Evolutionary conservation across 2,888 invertebrate genomes (phyloP).

Genomic region (Zhengitettix transpicula): DNA sequence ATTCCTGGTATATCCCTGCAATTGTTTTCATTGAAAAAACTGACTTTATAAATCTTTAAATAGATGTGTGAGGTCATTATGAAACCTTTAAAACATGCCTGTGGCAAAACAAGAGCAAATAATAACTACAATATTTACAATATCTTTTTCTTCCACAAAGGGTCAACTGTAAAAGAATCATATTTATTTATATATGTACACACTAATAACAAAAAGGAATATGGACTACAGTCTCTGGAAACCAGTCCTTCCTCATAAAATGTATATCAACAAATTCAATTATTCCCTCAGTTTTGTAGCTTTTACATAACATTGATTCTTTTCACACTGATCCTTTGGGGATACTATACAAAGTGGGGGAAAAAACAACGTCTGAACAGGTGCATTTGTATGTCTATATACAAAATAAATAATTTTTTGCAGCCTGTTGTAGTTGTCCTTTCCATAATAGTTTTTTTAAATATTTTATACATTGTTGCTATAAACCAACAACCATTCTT

Average conservation of each 20-base stretch:
- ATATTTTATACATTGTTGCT: conserved; percentile 2
- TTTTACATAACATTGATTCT: neutral
- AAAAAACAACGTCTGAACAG: conserved; percentile 9
- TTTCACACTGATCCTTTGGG: conserved; percentile 4
- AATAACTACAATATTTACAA: conserved; percentile 2
- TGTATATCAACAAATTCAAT: conserved; percentile 10
- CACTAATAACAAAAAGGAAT: conserved; percentile 13
- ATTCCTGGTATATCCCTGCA: conserved; percentile 13
- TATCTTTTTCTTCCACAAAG: conserved; percentile 11
- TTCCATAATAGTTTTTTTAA: neutral
- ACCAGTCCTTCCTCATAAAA: conserved; percentile 10
- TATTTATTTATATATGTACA: conserved; percentile 7
- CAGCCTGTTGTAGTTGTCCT: conserved; percentile 3
- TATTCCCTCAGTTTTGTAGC: neutral
- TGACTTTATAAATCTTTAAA: too few species aligned
- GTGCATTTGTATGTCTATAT: conserved; percentile 10
- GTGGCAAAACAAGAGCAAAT: conserved; percentile 6
- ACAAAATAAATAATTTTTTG: conserved; percentile 13
- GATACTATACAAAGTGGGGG: conserved; percentile 3
- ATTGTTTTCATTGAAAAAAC: conserved; percentile 6
- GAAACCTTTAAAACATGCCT: conserved; percentile 1
- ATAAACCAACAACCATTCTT: neutral
- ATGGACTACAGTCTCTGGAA: conserved; percentile 6
- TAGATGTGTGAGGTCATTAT: too few species aligned
- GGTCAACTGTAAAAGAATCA: conserved; percentile 10